Evolutionary conservation across 2,797 vertebrate species (phyloP).

Genomic region (Gephyroberyx darwinii): DNA sequence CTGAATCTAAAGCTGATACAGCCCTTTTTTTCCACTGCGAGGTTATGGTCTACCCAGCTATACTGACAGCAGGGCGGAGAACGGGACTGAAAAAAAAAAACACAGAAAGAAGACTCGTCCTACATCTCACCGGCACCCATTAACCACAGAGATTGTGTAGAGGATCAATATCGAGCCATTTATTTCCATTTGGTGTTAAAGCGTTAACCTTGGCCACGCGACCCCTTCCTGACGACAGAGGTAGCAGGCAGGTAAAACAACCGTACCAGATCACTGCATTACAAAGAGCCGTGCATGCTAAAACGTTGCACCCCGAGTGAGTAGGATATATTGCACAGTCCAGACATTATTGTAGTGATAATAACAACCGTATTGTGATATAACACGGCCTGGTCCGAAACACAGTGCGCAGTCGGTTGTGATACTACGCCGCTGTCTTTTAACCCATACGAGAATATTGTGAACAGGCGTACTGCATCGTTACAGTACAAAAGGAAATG

Average conservation of each 20-base stretch:
- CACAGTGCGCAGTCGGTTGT: slow-evolving; percentile 45
- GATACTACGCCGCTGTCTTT: not conserved
- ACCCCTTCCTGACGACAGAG: slow-evolving; percentile 32
- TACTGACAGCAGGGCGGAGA: slow-evolving; percentile 7
- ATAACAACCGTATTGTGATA: slow-evolving; percentile 25
- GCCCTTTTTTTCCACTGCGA: not conserved
- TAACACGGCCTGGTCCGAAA: slow-evolving; percentile 37
- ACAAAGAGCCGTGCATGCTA: slow-evolving; percentile 3
- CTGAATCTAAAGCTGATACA: slow-evolving; percentile 2
- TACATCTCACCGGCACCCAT: slow-evolving; percentile 3
- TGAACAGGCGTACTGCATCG: not conserved
- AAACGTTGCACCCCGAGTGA: not conserved
- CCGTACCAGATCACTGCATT: not conserved
- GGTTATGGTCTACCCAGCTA: not conserved
- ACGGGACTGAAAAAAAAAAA: not conserved
- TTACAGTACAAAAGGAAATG: not conserved
- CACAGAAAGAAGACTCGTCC: not conserved
- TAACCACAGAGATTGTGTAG: not conserved
- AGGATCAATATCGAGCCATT: slow-evolving; percentile 33
- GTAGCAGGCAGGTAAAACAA: slow-evolving; percentile 12
- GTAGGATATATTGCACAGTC: not conserved
- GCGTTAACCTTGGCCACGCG: slow-evolving; percentile 69
- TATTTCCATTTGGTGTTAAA: slow-evolving; percentile 33
- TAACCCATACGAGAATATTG: not conserved
- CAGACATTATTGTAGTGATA: slow-evolving; percentile 22